These are phyloP conservation scores for Tupaia tana DNA, from an alignment of 2,113 vertebrate species.

Conservation along the genomic window DNA sequence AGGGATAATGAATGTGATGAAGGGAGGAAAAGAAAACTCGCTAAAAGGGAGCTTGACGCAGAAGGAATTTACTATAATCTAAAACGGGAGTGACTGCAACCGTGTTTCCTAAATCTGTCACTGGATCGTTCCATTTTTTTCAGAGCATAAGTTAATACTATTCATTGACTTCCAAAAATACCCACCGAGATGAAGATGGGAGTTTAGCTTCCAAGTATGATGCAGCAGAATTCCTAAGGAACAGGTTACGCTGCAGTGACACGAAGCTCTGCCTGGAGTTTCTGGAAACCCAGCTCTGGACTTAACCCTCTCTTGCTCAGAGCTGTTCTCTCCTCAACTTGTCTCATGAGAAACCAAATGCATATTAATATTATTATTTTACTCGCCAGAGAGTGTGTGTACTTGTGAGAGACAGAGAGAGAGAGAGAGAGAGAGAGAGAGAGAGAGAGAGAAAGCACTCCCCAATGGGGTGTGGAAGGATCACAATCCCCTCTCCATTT, in stretches of 20 bases:
- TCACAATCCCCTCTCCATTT: no score
- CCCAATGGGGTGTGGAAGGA: no score
- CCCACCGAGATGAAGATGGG: slow-evolving; percentile 62
- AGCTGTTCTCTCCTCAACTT: not conserved
- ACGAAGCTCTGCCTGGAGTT: slow-evolving; percentile 27
- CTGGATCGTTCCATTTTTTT: not conserved
- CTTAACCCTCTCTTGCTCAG: slow-evolving; percentile 13
- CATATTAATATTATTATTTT: no score
- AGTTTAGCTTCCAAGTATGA: slow-evolving; percentile 74
- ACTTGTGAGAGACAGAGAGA: no score
- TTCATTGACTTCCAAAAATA: slow-evolving; percentile 73
- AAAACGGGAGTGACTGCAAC: not conserved
- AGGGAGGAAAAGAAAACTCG: not conserved
- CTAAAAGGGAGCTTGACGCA: not conserved
- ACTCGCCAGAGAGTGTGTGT: no score
- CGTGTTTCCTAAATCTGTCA: slow-evolving; percentile 38
- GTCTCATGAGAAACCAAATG: not conserved
- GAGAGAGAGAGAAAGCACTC: no score
- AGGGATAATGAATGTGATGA: not conserved
- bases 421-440: no score
- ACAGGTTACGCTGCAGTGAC: slow-evolving; percentile 68
- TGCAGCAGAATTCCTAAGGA: slow-evolving; percentile 58
- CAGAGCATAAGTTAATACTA: slow-evolving; percentile 51
- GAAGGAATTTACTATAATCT: slow-evolving; percentile 56
- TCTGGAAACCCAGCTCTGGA: slow-evolving; percentile 57